Evolutionary conservation across 1,140 invertebrate genomes (phyloP), one percentile per base, ranked within the genome.

Genomic region (Bombus consobrinus): DNA sequence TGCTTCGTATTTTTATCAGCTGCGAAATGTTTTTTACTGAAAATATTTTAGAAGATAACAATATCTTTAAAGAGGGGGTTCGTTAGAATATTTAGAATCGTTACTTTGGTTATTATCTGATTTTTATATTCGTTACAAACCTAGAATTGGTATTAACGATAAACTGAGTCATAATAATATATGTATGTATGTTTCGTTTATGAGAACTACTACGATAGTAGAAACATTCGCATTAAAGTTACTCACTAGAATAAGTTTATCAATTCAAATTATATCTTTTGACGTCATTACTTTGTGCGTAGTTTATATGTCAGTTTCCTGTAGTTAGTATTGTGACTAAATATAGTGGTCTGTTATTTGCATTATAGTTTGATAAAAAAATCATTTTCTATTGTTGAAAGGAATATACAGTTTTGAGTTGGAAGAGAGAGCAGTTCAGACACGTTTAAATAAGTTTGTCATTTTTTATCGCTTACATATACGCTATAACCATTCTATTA

Each of bases 261-360:
- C n/a, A 73, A 82, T 82, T 74, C 62, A 43, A 25, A 64, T 25
- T 25, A 2, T 82, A 74, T 59, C 32, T 25, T 37, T 28, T 82
- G 53, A 82, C 69, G 53, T 82, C 39, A 74, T 22, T 74, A 2
- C 25, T 43, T 32, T 73, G 43, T 64, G 57, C n/a, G 37, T 59
- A 32, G 22, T 6, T 39, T 43, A 62, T 64, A 47, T 81, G 72
- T 74, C 53, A 62, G 47, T 53, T 74, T 81, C 80, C 80, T 74
- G 53, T 72, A 68, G 10, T 72, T 81, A 69, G 25, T 80, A 37
- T 34, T 81, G 22, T 53, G 34, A 8, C 3, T 72, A 72, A 53
- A 81, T 81, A 74, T 37, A 34, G 10, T 18, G 13, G 62, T 74
- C 62, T 81, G 57, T 43, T 64, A 32, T 3, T 8, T 3, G 13